Evolutionary conservation across 23 tunicate species (phyloP).

Genomic region (Oikopleura albicans): DNA sequence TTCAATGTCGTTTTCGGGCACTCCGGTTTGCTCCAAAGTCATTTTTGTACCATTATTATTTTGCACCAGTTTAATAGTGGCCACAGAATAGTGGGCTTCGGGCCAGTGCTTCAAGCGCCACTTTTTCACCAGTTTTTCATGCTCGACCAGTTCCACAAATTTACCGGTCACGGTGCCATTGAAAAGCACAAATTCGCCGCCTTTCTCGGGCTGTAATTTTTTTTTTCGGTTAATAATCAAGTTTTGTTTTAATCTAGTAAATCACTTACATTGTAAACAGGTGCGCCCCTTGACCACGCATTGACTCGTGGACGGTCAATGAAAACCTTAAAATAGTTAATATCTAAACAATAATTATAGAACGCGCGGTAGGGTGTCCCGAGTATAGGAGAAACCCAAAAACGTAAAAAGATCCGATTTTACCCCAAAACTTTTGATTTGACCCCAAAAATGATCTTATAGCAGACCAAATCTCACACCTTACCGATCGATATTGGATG

Average conservation of each 20-base stretch:
- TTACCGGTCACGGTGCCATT: conserved; percentile 24
- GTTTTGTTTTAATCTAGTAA: neutral
- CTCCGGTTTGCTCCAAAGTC: conserved; percentile 70
- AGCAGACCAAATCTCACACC: no score
- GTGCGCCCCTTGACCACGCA: conserved; percentile 59
- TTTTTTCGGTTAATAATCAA: neutral
- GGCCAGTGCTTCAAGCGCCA: conserved; percentile 84
- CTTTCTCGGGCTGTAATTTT: neutral
- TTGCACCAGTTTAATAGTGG: conserved; percentile 37
- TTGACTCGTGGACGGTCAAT: neutral
- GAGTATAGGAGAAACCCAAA: no score
- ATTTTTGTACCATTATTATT: conserved; percentile 37
- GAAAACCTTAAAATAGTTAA: neutral
- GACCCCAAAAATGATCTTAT: no score
- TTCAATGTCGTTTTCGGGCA: conserved; percentile 58
- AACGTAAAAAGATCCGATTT: no score
- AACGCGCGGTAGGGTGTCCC: no score
- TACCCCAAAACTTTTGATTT: no score
- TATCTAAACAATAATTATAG: no score
- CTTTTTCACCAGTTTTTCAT: conserved; percentile 38
- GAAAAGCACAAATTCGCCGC: neutral
- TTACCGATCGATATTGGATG: no score
- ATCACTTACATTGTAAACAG: conserved; percentile 26
- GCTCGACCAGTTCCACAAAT: conserved; percentile 29
- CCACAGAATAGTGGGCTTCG: conserved; percentile 63